Percentiles rank a stretch among this genome's conserved stretches.
These are phyloP conservation scores for Xestia c-nigrum DNA, from an alignment of 2,888 invertebrate species.

Conservation along the genomic window DNA sequence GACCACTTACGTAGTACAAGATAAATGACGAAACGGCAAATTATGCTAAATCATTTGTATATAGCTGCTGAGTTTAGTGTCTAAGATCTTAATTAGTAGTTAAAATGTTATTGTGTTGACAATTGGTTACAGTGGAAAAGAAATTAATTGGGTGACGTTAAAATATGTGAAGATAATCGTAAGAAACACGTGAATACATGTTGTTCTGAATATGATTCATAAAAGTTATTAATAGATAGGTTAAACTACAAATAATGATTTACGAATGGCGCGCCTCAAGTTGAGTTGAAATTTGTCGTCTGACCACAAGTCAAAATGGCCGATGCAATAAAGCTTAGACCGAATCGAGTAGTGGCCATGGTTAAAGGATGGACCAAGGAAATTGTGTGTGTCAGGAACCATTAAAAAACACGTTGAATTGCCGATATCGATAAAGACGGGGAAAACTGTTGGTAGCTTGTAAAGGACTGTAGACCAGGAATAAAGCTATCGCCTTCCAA, in stretches of 20 bases:
- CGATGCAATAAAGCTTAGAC: not conserved
- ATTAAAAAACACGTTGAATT: not conserved
- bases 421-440: not conserved
- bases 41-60: conserved; percentile 22
- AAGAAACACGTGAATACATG: no score
- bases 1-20: conserved; percentile 32
- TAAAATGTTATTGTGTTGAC: not conserved
- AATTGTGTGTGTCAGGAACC: not conserved
- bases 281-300: not conserved
- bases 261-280: not conserved
- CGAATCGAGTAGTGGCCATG: not conserved
- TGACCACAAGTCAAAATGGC: not conserved
- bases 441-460: not conserved
- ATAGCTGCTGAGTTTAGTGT: not conserved
- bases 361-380: not conserved
- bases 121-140: not conserved
- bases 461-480: not conserved
- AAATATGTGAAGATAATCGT: conserved; percentile 3
- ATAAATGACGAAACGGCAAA: conserved; percentile 43
- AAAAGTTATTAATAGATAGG: not conserved
- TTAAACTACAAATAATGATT: not conserved
- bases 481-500: not conserved
- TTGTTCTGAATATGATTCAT: conserved; percentile 2
- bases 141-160: not conserved
- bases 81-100: not conserved